Conservation (phyloP, 2,888 invertebrate species). For the Zele albiditarsus region DNA sequence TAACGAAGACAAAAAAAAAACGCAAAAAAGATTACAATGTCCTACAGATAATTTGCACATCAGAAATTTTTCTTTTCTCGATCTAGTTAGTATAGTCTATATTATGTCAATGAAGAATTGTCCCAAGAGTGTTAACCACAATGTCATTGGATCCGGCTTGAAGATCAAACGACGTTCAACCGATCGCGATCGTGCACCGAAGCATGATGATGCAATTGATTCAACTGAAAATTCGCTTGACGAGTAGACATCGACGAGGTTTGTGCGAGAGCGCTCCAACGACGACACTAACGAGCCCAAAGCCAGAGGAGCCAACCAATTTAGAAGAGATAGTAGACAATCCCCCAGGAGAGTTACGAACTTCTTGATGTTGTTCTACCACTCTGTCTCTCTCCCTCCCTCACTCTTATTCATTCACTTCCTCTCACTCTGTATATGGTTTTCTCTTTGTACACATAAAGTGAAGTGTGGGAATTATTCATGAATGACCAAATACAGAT, state of each 20-base stretch:
- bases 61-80: neutral
- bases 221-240: neutral
- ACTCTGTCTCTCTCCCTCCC: neutral
- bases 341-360: neutral
- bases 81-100: no score
- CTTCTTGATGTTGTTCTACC: neutral
- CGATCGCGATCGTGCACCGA: constrained; percentile 13
- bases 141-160: constrained; percentile 1
- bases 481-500: neutral
- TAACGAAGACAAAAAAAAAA: neutral
- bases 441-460: neutral
- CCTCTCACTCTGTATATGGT: neutral
- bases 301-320: constrained; percentile 17
- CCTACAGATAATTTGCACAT: neutral
- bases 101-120: neutral
- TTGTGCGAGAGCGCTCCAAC: neutral
- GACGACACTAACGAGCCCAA: constrained; percentile 22
- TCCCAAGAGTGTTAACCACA: neutral
- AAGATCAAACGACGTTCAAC: constrained; percentile 18
- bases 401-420: no score
- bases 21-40: neutral
- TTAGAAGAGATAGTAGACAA: constrained; percentile 6
- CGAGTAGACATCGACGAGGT: constrained; percentile 19
- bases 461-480: constrained; percentile 6
- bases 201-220: constrained; percentile 22